These are phyloP conservation scores for Rhadina sibilatrix DNA, from an alignment of 2,113 vertebrate species.

Conservation along the genomic window DNA sequence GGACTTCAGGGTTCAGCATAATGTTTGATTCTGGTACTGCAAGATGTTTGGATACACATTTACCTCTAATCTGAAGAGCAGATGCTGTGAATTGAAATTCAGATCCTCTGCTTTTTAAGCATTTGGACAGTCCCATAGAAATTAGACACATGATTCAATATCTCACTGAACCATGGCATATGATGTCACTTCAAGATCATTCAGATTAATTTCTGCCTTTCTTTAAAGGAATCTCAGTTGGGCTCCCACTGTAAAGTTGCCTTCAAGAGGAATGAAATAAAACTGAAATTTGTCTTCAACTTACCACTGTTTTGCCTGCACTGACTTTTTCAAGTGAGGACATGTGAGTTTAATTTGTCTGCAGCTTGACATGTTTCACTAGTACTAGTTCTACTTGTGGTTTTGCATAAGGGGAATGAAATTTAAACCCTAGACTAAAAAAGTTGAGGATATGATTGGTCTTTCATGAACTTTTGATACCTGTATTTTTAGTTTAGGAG, in stretches of 20 bases:
- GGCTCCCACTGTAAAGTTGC: not conserved
- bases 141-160: not conserved
- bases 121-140: not conserved
- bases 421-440: not conserved
- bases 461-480: not conserved
- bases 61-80: not conserved
- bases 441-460: fast-evolving
- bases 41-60: not conserved
- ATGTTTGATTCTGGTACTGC: not conserved
- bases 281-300: not conserved
- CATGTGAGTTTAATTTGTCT: not conserved
- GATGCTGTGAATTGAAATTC: not conserved
- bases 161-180: not conserved
- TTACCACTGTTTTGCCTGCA: not conserved
- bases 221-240: not conserved
- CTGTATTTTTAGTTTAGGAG: not conserved
- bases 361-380: not conserved
- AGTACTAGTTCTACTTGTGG: not conserved
- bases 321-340: not conserved
- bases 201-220: not conserved
- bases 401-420: not conserved
- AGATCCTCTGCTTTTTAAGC: not conserved
- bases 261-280: not conserved
- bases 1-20: not conserved
- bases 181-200: not conserved